Base-by-base conservation (phyloP, 2,797 vertebrate genomes). In the Fistularia commersonii region DNA sequence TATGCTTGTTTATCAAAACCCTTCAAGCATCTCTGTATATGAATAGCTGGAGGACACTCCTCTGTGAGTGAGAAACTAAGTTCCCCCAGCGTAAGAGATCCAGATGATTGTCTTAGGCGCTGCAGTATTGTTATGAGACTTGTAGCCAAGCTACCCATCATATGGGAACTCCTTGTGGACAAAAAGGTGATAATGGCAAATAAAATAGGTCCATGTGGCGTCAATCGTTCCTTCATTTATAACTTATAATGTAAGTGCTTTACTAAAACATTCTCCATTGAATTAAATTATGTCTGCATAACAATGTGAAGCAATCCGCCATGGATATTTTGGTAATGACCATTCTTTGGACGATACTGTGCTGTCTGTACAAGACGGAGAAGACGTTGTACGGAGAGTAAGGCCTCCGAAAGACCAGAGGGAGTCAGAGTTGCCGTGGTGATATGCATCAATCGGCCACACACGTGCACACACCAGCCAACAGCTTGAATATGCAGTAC, bases 21-120 rank as follows among this genome's bases (percentile, higher is more conserved):
- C 79, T 92, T 78, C 86, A 90, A 90, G 83, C 88, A 87, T 90
- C 87, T 83, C 88, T 85, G 84, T 79, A 64, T 79, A 76, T 92
- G 87, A 84, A 90, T 86, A 70, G 88, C 86, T 91, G 87, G 88
- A 93, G 92, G 89, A 91, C 90, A 81, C 89, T 88, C 87, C 88
- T 76, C 83, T 76, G 80, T 66, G 76, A 88, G 89, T 88, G 86
- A 77, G 79, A 90, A 90, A 85, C 86, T 90, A 86, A 66, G 77
- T 86, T 80, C 89, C 23, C 86, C 68, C 74, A 85, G 85, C 74
- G 41, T 81, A 39, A 82, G 71, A 84, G 76, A 82, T 91, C 87
- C 91, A 90, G 91, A 87, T 95, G 95, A 98, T 98, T 97, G 95
- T 98, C 94, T 92, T 88, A 85, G 94, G 92, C 89, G 88, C 89